These are phyloP conservation scores for Gymnosoma rotundatum DNA, from an alignment of 2,888 invertebrate genomes.

Conservation along the genomic window DNA sequence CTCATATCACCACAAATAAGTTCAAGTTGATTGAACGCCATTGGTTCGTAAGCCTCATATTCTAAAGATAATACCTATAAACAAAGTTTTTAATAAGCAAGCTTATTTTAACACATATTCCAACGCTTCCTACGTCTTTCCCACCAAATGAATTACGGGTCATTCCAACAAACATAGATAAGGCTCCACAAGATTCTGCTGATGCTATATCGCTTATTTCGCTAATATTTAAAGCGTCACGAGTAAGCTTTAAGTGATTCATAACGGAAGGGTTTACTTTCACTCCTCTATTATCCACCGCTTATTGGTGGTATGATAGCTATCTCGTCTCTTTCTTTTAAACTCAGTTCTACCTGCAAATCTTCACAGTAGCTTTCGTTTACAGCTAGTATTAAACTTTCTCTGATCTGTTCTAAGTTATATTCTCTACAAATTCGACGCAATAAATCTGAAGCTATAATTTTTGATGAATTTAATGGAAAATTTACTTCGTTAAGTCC, in stretches of 20 bases:
- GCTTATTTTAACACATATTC: background rate
- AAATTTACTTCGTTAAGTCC: constrained; percentile 84
- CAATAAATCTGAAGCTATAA: constrained; percentile 85
- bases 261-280: constrained; percentile 80
- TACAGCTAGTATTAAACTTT: constrained; percentile 89
- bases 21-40: constrained; percentile 93
- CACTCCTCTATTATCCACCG: constrained; percentile 88
- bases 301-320: constrained; percentile 96
- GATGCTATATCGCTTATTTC: constrained; percentile 86
- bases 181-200: constrained; percentile 91
- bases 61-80: constrained; percentile 91
- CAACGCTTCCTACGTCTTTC: constrained; percentile 84
- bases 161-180: constrained; percentile 94
- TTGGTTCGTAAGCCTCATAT: constrained; percentile 96
- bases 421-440: constrained; percentile 85
- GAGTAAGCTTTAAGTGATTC: constrained; percentile 88
- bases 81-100: background rate
- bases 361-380: constrained; percentile 90
- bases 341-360: constrained; percentile 83
- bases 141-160: constrained; percentile 92
- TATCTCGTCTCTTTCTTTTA: constrained; percentile 89
- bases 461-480: constrained; percentile 83
- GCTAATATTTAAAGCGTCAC: constrained; percentile 87
- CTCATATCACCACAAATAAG: constrained; percentile 89
- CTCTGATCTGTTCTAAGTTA: constrained; percentile 86